Percentiles rank a stretch among this genome's conserved stretches.
These are phyloP conservation scores for Aromia moschata DNA, from an alignment of 2,888 invertebrate species.

Conservation along the genomic window DNA sequence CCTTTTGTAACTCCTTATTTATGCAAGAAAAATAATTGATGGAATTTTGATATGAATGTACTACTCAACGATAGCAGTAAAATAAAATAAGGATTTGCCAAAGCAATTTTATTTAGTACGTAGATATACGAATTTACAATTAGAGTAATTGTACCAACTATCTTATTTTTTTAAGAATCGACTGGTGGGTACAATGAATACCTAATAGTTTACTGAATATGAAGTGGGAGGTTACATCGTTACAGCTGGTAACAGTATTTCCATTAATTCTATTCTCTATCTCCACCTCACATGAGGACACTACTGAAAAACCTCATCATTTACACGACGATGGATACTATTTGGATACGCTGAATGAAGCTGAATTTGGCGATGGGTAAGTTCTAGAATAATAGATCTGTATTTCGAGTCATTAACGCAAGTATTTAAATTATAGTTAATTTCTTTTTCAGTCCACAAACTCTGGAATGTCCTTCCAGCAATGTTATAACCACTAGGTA, in stretches of 20 bases:
- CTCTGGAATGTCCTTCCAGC: slow-evolving; percentile 69
- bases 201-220: slow-evolving; percentile 23
- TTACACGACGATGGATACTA: slow-evolving; percentile 51
- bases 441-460: slow-evolving; percentile 55
- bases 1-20: too few relatives aligned
- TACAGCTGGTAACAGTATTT: slow-evolving; percentile 14
- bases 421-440: too few relatives aligned
- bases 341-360: slow-evolving; percentile 49
- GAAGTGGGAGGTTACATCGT: slow-evolving; percentile 19
- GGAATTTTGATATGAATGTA: too few relatives aligned
- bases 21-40: too few relatives aligned
- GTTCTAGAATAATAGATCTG: too few relatives aligned
- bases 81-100: too few relatives aligned
- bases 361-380: slow-evolving; percentile 47
- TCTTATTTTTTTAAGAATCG: too few relatives aligned
- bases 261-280: slow-evolving; percentile 14
- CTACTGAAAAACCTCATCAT: slow-evolving; percentile 27
- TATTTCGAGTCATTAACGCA: too few relatives aligned
- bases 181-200: slow-evolving; percentile 11
- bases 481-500: slow-evolving; percentile 70
- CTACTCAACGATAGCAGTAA: too few relatives aligned
- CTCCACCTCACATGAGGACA: slow-evolving; percentile 26
- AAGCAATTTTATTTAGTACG: too few relatives aligned
- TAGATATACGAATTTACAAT: too few relatives aligned
- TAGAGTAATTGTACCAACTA: too few relatives aligned